phyloP scores from a whole-genome alignment of 1,140 invertebrate species.

The Bicyclus anynana region DNA sequence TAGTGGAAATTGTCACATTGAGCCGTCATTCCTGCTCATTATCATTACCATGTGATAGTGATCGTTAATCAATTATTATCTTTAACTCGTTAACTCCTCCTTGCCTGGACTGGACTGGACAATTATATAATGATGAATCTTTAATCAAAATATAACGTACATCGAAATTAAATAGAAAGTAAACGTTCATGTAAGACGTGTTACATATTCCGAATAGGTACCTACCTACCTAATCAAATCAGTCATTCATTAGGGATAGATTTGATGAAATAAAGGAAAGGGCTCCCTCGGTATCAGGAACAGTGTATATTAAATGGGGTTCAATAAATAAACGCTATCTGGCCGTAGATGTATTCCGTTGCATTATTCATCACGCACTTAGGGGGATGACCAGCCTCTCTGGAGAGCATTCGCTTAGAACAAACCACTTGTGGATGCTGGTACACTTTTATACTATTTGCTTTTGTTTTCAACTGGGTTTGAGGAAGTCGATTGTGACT shows the following conservation, averaged over 20 bases:
- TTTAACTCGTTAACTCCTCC: too few species aligned
- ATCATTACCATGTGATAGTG: too few species aligned
- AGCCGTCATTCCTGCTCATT: too few species aligned
- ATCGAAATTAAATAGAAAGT: too few species aligned
- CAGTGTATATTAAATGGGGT: constrained; percentile 20
- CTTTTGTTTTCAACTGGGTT: background rate
- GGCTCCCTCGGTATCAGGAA: constrained; percentile 3
- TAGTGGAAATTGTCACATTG: too few species aligned
- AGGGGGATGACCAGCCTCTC: constrained; percentile 30
- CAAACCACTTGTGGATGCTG: constrained; percentile 1
- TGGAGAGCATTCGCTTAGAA: constrained; percentile 11
- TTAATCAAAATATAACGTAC: too few species aligned
- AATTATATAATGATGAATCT: too few species aligned
- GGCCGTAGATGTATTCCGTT: constrained; percentile 30
- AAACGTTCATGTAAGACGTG: too few species aligned
- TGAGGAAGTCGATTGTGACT: background rate
- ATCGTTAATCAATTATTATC: too few species aligned
- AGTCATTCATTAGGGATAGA: background rate
- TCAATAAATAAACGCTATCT: constrained; percentile 36
- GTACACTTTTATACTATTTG: background rate
- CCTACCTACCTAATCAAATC: too few species aligned
- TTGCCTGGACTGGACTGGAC: too few species aligned
- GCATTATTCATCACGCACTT: constrained; percentile 49
- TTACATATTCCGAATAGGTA: too few species aligned
- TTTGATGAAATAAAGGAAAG: background rate